Evolutionary conservation across 2,113 vertebrate genomes (phyloP), one percentile per base, ranked within the genome.

Genomic region (Synodontis membranacea): DNA sequence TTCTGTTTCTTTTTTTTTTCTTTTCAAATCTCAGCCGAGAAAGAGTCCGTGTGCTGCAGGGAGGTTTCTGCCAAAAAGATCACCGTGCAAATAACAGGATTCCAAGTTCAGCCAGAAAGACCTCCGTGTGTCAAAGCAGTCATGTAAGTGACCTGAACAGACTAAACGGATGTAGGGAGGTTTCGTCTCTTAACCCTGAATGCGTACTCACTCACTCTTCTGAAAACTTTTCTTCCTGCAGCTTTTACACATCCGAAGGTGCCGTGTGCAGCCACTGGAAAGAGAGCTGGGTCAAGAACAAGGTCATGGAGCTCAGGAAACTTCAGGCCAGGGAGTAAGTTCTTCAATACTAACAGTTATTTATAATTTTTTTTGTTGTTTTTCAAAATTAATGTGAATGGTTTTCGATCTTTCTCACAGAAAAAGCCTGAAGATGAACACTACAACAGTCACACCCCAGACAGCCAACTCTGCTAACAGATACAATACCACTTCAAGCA

Each of bases 51-150:
- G 0, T 95, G 94, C 83, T 93, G 94, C 90, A 93, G 70, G 4
- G 0, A 64, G 37, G 86, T 91, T 76, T 91, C 93, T 0, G 42
- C 5, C 0, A 15, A 1, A 23, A 86, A 81, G 12, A 68, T 95
- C 87, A 90, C 50, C 0, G 85, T 74, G 44, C 86, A 92, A 48
- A 95, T 95, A 90, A 81, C 83, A 54, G 86, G 82, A 21, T 88
- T 88, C n/a, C 46, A n/a, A 70, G 5, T 84, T 14, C 82, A 88
- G 31, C 66, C 0, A 23, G 2, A 8, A 85, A 89, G 79, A n/a
- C 88, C 23, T 10, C 92, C 90, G 17, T 94, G 93, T 70, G 88
- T 93, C 62, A 86, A 72, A 0, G 93, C 94, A 60, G 89, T 94
- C 48, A 81, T 94, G 93, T 93, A 91, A 93, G 93, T 0, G 3